A percentile compares a stretch with the other conserved stretches of the same genome.
phyloP scores from a whole-genome alignment of 37 sponge, comb jelly and placozoan genomes.

The Ephydatia muelleri region DNA sequence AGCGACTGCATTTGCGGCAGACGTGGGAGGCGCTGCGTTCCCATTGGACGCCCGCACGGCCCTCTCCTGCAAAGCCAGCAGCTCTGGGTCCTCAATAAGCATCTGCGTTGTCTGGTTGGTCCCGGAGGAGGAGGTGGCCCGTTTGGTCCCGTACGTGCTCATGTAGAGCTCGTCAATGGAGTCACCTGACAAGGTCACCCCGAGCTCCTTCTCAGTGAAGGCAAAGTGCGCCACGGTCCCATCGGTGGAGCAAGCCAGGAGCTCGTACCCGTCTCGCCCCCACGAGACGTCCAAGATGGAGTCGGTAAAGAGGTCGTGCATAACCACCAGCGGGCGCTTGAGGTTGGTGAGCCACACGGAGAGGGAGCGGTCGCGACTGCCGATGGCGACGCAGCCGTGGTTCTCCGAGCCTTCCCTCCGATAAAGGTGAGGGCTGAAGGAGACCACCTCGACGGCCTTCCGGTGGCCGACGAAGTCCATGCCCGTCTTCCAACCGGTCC shows the following conservation, averaged over 20 bases:
- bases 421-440: conserved; percentile 87
- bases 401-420: conserved; percentile 48
- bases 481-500: conserved; percentile 85
- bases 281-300: conserved; percentile 94
- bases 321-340: conserved; percentile 86
- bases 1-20: background rate
- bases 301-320: conserved; percentile 87
- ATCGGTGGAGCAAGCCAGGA: conserved; percentile 91
- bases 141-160: conserved; percentile 67
- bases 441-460: conserved; percentile 92
- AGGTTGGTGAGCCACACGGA: conserved; percentile 93
- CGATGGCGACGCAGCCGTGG: conserved; percentile 87
- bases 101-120: background rate
- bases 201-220: conserved; percentile 78
- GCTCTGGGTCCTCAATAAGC: conserved; percentile 66
- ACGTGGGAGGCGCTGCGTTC: background rate
- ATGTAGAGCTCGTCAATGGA: conserved; percentile 64
- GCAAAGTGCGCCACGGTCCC: conserved; percentile 80
- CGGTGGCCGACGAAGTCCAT: conserved; percentile 97
- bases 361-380: conserved; percentile 90
- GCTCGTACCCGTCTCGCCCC: conserved; percentile 85
- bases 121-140: conserved; percentile 1
- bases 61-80: conserved; percentile 42
- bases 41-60: background rate
- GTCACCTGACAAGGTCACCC: conserved; percentile 43